Conservation (phyloP, 1,140 invertebrate species). For the Hydropsyche tenuis region DNA sequence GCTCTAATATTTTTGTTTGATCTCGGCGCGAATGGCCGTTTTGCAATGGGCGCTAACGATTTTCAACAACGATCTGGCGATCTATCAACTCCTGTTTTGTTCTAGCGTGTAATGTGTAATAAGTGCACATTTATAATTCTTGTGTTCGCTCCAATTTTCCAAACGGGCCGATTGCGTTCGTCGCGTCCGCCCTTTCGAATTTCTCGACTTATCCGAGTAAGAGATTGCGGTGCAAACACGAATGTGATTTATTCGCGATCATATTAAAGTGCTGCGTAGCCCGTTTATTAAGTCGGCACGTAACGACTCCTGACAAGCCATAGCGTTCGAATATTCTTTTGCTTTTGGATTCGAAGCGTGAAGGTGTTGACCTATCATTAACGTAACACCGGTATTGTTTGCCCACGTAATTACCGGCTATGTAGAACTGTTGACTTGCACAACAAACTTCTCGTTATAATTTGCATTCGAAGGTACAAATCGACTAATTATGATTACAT, state of each 20-base stretch:
- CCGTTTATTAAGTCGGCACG: neutral
- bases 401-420: slow-evolving; percentile 28
- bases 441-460: slow-evolving; percentile 19
- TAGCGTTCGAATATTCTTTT: slow-evolving; percentile 11
- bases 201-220: neutral
- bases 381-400: slow-evolving; percentile 27
- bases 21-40: neutral
- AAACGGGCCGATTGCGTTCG: too few relatives aligned
- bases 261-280: neutral
- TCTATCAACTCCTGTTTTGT: too few relatives aligned
- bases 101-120: too few relatives aligned
- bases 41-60: neutral
- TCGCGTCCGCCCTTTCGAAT: slow-evolving; percentile 9
- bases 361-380: slow-evolving; percentile 32
- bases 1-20: slow-evolving; percentile 11
- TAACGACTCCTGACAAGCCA: neutral
- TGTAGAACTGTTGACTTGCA: slow-evolving; percentile 19
- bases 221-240: neutral
- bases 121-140: too few relatives aligned
- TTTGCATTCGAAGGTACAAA: slow-evolving; percentile 7
- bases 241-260: slow-evolving; percentile 7
- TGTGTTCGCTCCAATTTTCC: too few relatives aligned
- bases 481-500: neutral
- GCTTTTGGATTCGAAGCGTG: slow-evolving; percentile 10
- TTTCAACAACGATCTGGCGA: slow-evolving; percentile 7